These are phyloP conservation scores for Hexactinellida sp. DNA, from an alignment of 37 sponge, comb jelly and placozoan species.

Conservation along the genomic window DNA sequence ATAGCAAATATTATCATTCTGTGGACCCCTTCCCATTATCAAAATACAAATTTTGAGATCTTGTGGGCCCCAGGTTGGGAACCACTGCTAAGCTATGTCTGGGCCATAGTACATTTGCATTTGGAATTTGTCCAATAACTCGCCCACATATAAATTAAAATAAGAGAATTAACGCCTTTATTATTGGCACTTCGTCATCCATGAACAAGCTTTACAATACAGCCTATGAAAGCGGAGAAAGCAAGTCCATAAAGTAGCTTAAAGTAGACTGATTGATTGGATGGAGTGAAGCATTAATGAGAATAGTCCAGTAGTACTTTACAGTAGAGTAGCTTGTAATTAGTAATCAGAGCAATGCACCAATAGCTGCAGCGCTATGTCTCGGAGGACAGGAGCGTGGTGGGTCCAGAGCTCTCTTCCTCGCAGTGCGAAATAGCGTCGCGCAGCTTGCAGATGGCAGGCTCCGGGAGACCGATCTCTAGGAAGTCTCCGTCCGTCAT, in stretches of 20 bases:
- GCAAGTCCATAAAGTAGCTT: slow-evolving; percentile 17
- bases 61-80: too few relatives aligned
- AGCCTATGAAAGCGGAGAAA: background rate
- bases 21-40: too few relatives aligned
- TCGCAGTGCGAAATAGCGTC: background rate
- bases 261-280: slow-evolving; percentile 16
- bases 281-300: background rate
- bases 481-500: slow-evolving; percentile 74
- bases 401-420: background rate
- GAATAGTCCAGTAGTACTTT: background rate
- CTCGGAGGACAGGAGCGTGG: background rate
- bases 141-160: background rate
- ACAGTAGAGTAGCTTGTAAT: too few relatives aligned
- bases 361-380: background rate
- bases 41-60: too few relatives aligned
- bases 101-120: too few relatives aligned
- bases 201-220: background rate
- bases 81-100: too few relatives aligned
- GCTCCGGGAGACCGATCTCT: slow-evolving; percentile 65
- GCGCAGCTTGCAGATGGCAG: background rate
- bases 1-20: too few relatives aligned
- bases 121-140: too few relatives aligned
- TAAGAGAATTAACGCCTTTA: slow-evolving; percentile 15
- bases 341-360: background rate
- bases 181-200: slow-evolving; percentile 3